Percentiles rank a stretch among this genome's conserved stretches.
phyloP scores from a whole-genome alignment of 2,113 vertebrate species.

The Chroicocephalus ridibundus region DNA sequence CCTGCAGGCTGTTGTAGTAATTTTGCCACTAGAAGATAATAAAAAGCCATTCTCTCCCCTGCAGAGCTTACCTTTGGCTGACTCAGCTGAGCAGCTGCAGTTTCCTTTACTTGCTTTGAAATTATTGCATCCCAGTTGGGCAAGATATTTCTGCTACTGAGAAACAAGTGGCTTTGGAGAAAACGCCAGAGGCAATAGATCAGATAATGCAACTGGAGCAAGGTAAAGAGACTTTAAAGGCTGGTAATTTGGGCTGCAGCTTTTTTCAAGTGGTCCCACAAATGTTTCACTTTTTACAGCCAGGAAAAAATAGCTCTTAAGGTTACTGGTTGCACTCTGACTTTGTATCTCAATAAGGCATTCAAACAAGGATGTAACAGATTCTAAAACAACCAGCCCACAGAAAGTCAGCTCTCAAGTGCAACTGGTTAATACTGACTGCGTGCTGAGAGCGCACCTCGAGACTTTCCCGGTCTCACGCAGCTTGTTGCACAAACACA shows the following conservation, averaged over 20 bases:
- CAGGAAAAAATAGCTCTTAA: not conserved
- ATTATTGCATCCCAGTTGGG: conserved; percentile 47
- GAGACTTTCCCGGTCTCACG: rapidly evolving
- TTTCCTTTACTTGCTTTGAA: conserved; percentile 48
- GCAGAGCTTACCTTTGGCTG: conserved; percentile 65
- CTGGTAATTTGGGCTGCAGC: not conserved
- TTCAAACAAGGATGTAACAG: not conserved
- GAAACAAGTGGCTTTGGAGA: conserved; percentile 37
- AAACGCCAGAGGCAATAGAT: conserved; percentile 26
- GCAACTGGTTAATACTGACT: not conserved
- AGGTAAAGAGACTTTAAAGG: not conserved
- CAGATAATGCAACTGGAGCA: not conserved
- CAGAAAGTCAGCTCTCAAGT: not conserved
- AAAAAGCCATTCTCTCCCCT: conserved; percentile 59
- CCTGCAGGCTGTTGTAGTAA: conserved; percentile 39
- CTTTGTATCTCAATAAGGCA: not conserved
- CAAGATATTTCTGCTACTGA: conserved; percentile 25
- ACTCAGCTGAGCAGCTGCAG: conserved; percentile 61
- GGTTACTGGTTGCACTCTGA: not conserved
- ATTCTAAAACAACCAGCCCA: conserved; percentile 4
- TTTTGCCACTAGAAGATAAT: conserved; percentile 57
- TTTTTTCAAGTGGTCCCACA: conserved; percentile 2
- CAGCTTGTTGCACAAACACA: not conserved
- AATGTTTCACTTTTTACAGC: not conserved
- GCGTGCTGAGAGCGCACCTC: rapidly evolving